phyloP scores from a whole-genome alignment of 2,113 vertebrate genomes.

The Brienomyrus longianalis region DNA sequence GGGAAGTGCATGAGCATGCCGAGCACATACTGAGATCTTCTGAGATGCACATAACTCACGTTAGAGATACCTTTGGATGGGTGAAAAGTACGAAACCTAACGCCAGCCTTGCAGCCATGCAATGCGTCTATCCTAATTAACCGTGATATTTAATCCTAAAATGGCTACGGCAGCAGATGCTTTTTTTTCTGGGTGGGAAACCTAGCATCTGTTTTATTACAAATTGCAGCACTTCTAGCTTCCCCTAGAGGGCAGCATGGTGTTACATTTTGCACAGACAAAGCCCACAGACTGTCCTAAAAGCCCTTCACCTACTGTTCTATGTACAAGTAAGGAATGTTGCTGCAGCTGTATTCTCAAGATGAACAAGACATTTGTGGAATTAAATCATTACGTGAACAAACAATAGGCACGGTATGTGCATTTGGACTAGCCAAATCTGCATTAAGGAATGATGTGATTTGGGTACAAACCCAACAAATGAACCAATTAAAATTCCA shows the following conservation, averaged over 20 bases:
- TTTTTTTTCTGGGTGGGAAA: not conserved
- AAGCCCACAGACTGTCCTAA: not conserved
- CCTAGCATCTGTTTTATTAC: conserved; percentile 42
- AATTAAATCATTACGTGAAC: not conserved
- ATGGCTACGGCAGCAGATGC: conserved; percentile 30
- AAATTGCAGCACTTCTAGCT: conserved; percentile 21
- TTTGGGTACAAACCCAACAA: not conserved
- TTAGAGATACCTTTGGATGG: not conserved
- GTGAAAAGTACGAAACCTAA: not conserved
- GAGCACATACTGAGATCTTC: not conserved
- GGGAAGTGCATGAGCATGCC: not conserved
- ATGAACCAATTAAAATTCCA: not conserved
- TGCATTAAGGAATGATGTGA: not conserved
- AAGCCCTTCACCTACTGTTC: not conserved
- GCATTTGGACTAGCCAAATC: not conserved
- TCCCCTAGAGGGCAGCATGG: conserved; percentile 50
- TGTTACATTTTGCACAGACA: not conserved
- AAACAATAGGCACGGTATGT: not conserved
- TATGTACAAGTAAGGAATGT: not conserved
- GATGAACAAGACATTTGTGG: not conserved
- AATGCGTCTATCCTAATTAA: conserved; percentile 1
- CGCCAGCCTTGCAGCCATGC: not conserved
- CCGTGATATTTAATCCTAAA: not conserved
- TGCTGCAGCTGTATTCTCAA: not conserved
- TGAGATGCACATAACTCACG: not conserved